A percentile compares a stretch with the other conserved stretches of the same genome.
Evolutionary conservation across 2,888 invertebrate species (phyloP).

Genomic region (Mongoloraphidia duomilia): DNA sequence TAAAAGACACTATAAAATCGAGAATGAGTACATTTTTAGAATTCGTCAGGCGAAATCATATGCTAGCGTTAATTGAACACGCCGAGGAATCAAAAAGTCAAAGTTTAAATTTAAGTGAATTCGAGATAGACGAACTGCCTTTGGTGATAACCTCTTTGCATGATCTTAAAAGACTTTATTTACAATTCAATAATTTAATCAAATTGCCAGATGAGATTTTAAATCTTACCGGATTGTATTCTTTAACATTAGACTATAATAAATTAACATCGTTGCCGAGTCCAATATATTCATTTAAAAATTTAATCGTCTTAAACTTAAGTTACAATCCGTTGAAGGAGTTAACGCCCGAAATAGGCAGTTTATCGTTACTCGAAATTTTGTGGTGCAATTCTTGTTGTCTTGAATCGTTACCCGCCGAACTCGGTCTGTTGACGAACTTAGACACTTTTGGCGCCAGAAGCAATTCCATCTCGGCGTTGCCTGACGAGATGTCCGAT

Average conservation of each 20-base stretch:
- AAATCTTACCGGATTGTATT: conserved; percentile 39
- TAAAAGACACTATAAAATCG: neutral
- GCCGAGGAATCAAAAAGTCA: conserved; percentile 42
- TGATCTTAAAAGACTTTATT: conserved; percentile 42
- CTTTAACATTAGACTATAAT: conserved; percentile 51
- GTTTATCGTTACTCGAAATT: conserved; percentile 42
- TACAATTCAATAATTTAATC: conserved; percentile 47
- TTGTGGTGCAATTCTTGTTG: conserved; percentile 52
- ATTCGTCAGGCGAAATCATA: conserved; percentile 53
- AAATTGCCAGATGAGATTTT: conserved; percentile 36
- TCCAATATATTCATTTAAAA: conserved; percentile 41
- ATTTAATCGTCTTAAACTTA: conserved; percentile 45
- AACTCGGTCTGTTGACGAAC: conserved; percentile 42
- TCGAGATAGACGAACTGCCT: conserved; percentile 47
- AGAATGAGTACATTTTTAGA: conserved; percentile 51
- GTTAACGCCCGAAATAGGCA: conserved; percentile 43
- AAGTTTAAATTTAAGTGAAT: conserved; percentile 45
- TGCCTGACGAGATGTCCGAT: conserved; percentile 43
- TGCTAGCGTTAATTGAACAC: conserved; percentile 50
- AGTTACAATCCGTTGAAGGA: conserved; percentile 48
- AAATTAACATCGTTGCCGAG: conserved; percentile 42
- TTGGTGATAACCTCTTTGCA: conserved; percentile 38
- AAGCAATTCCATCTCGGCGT: conserved; percentile 39
- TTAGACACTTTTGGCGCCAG: conserved; percentile 52
- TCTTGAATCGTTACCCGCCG: conserved; percentile 39